Evolutionary conservation across 2,113 vertebrate species (phyloP).

Genomic region (Podilymbus podiceps): DNA sequence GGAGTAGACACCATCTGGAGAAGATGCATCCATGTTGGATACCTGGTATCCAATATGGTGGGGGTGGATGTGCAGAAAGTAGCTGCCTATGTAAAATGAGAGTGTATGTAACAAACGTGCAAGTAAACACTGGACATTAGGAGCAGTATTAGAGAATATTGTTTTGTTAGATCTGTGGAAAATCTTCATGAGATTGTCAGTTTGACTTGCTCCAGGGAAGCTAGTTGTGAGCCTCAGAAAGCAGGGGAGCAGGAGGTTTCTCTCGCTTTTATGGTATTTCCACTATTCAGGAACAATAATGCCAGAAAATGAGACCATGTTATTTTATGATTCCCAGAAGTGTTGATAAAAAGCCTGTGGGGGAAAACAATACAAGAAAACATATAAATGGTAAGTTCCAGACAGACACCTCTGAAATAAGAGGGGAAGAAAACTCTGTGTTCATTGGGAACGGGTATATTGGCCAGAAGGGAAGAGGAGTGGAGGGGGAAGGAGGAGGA

Average conservation of each 20-base stretch:
- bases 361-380: neutral
- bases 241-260: neutral
- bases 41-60: fast-evolving
- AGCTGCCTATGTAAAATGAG: neutral
- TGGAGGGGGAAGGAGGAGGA: neutral
- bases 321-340: neutral
- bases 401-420: neutral
- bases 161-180: neutral
- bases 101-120: neutral
- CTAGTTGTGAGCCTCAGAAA: neutral
- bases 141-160: neutral
- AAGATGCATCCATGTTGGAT: neutral
- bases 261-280: neutral
- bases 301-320: neutral
- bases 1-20: neutral
- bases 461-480: neutral
- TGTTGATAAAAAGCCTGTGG: neutral
- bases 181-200: neutral
- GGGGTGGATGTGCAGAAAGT: neutral
- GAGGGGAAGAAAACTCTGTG: neutral
- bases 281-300: neutral
- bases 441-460: neutral
- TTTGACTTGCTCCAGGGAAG: neutral
- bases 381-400: neutral
- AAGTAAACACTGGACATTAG: neutral